Evolutionary conservation across 2,888 invertebrate genomes (phyloP).

Genomic region (Mesorhabditis sp.): DNA sequence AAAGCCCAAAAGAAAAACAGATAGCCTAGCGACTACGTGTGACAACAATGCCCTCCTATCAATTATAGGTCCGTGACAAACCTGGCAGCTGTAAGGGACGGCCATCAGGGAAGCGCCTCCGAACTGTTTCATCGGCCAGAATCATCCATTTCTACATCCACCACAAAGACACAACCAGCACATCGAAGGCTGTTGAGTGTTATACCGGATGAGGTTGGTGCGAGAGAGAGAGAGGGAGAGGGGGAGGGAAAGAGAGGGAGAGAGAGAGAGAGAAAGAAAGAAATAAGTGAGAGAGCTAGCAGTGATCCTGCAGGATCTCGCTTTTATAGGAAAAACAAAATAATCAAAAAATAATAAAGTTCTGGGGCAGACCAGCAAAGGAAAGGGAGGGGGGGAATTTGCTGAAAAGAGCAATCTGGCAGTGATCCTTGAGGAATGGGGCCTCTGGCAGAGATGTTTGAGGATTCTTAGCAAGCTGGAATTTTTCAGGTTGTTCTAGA

Average conservation of each 20-base stretch:
- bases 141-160: constrained; percentile 9
- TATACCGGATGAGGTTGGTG: constrained; percentile 30
- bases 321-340: not conserved
- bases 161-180: not conserved
- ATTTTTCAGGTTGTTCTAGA: too few species aligned
- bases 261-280: not conserved
- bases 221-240: not conserved
- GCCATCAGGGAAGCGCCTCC: constrained; percentile 11
- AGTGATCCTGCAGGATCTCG: too few species aligned
- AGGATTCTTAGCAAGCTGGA: too few species aligned
- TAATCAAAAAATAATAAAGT: not conserved
- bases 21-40: not conserved
- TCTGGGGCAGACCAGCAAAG: not conserved
- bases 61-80: constrained; percentile 30
- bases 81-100: constrained; percentile 15
- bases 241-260: not conserved
- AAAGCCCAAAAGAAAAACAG: not conserved
- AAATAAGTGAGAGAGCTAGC: not conserved
- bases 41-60: not conserved
- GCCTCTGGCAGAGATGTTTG: too few species aligned
- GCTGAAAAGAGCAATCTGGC: too few species aligned
- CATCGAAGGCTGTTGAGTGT: constrained; percentile 25
- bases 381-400: too few species aligned
- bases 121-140: constrained; percentile 37
- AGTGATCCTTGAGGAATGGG: too few species aligned